phyloP scores from a whole-genome alignment of 1,140 invertebrate genomes.

The Pseudomyrmex gracilis region DNA sequence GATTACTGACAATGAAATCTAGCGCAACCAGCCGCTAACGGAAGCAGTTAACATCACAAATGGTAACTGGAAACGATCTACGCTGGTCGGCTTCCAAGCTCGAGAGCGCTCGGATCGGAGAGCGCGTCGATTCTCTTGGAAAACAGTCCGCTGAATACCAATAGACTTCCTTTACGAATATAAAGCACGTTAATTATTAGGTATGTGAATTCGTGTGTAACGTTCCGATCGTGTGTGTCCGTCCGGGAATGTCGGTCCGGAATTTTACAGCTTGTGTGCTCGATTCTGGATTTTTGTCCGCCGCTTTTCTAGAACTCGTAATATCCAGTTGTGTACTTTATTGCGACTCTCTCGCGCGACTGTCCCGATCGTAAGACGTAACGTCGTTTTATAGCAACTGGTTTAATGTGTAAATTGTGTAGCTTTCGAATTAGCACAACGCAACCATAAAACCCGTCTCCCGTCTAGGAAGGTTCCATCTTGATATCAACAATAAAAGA shows the following conservation, averaged over 20 bases:
- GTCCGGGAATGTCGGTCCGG: too few species aligned
- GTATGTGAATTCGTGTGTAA: constrained; percentile 1
- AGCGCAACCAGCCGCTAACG: constrained; percentile 55
- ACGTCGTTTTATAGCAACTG: background rate
- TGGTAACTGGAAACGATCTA: constrained; percentile 75
- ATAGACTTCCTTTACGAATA: constrained; percentile 32
- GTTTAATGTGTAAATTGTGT: background rate
- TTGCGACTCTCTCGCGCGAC: background rate
- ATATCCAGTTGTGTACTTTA: background rate
- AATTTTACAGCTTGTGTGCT: background rate
- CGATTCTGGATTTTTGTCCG: background rate
- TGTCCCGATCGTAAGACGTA: background rate
- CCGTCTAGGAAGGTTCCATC: too few species aligned
- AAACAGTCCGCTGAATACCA: constrained; percentile 44
- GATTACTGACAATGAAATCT: constrained; percentile 63
- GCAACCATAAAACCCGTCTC: too few species aligned
- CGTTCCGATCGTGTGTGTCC: constrained; percentile 2
- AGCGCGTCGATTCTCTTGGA: background rate
- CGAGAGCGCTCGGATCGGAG: background rate
- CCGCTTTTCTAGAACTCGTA: background rate
- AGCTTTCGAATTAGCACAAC: background rate
- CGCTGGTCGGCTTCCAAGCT: constrained; percentile 44
- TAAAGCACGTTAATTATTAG: constrained; percentile 28
- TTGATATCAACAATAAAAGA: too few species aligned
- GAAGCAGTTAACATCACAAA: constrained; percentile 74